These are phyloP conservation scores for Darevskia nairensis DNA, from an alignment of 2,797 vertebrate species.

Conservation along the genomic window DNA sequence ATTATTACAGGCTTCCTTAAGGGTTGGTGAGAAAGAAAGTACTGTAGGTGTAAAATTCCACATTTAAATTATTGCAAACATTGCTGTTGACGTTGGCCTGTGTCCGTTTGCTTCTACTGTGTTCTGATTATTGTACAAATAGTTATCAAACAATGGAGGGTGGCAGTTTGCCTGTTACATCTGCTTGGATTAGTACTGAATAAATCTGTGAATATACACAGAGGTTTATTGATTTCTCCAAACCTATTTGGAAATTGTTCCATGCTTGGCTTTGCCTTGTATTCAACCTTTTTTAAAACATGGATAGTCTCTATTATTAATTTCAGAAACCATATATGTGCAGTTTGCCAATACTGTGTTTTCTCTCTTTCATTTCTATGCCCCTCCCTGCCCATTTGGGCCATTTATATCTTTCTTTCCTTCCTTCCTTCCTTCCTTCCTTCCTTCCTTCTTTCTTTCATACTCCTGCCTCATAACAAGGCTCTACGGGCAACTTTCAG, in stretches of 20 bases:
- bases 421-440: too few species aligned
- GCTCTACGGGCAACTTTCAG: not conserved
- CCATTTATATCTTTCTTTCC: not conserved
- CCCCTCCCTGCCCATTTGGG: not conserved
- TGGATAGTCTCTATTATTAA: not conserved
- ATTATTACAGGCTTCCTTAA: not conserved
- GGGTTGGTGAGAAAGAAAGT: not conserved
- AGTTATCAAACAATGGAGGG: slow-evolving; percentile 1
- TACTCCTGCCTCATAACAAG: not conserved
- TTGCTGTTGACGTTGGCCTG: not conserved
- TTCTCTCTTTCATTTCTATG: not conserved
- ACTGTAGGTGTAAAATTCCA: too few species aligned
- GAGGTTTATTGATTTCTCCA: not conserved
- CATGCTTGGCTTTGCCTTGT: not conserved
- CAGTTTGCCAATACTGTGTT: not conserved
- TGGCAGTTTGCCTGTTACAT: not conserved
- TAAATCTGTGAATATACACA: not conserved
- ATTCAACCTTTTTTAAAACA: not conserved
- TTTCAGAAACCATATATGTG: not conserved
- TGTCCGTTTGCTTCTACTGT: not conserved
- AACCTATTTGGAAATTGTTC: not conserved
- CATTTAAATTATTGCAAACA: not conserved
- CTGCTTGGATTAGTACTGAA: not conserved
- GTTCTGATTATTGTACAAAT: not conserved
- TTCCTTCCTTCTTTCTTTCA: too few species aligned